phyloP scores from a whole-genome alignment of 2,113 vertebrate species.

The Lophura nycthemera region DNA sequence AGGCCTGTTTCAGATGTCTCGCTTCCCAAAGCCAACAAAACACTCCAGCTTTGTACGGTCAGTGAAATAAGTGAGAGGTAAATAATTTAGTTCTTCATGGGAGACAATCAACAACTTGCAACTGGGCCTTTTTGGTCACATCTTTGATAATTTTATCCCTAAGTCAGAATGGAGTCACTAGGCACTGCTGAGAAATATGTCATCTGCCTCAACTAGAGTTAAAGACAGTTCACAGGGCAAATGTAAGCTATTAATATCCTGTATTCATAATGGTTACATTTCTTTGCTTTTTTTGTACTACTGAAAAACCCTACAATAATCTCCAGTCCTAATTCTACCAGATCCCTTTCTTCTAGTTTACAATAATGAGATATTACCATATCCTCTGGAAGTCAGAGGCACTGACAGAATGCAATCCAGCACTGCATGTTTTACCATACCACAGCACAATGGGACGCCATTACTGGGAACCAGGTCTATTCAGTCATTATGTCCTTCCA shows the following conservation, averaged over 20 bases:
- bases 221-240: constrained; percentile 14
- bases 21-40: neutral
- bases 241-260: constrained; percentile 53
- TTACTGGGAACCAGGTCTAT: constrained; percentile 54
- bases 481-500: constrained; percentile 62
- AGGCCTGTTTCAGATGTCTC: neutral
- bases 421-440: constrained; percentile 48
- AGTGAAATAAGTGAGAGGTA: neutral
- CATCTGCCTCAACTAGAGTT: constrained; percentile 29
- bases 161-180: neutral
- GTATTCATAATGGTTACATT: constrained; percentile 15
- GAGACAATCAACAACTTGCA: neutral
- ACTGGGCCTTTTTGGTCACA: neutral
- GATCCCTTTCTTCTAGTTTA: constrained; percentile 47
- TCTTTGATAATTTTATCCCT: neutral
- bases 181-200: neutral
- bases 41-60: rapidly evolving
- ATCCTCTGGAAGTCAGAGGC: constrained; percentile 43
- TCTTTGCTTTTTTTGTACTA: constrained; percentile 27
- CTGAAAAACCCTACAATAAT: constrained; percentile 49
- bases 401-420: constrained; percentile 58
- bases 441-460: constrained; percentile 44
- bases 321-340: constrained; percentile 49
- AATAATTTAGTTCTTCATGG: neutral
- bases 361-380: constrained; percentile 60